Percentiles rank a stretch among this genome's conserved stretches.
Evolutionary conservation across 2,797 vertebrate species (phyloP).

Genomic region (Tokudaia muenninki): DNA sequence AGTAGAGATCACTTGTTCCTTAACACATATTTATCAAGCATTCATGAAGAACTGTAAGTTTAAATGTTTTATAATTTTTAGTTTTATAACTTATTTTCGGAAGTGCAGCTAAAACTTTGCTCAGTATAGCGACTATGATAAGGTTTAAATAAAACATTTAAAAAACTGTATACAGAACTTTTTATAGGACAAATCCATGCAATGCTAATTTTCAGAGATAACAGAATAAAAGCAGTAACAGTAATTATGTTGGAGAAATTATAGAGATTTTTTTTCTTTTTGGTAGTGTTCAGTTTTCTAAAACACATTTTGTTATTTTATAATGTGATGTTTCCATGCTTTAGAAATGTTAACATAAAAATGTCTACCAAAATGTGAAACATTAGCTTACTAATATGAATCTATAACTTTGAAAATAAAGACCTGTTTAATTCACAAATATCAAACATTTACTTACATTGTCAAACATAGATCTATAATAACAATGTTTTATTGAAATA

Average conservation of each 20-base stretch:
- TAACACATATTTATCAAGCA: neutral
- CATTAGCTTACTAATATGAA: neutral
- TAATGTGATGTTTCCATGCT: neutral
- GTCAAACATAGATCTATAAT: neutral
- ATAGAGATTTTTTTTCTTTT: neutral
- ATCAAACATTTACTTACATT: neutral
- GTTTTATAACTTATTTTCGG: neutral
- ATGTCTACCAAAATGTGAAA: neutral
- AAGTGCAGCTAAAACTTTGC: neutral
- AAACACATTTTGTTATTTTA: neutral
- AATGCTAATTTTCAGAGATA: conserved; percentile 18
- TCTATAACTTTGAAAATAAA: conserved; percentile 15
- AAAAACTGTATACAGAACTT: neutral
- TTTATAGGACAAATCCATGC: neutral
- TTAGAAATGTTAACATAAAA: neutral
- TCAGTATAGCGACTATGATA: neutral
- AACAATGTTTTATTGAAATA: conserved; percentile 6
- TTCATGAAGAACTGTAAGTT: neutral
- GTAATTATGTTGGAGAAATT: neutral
- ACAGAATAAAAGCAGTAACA: neutral
- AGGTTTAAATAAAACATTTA: conserved; percentile 21
- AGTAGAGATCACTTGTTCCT: neutral
- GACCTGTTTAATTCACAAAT: neutral
- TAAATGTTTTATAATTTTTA: neutral
- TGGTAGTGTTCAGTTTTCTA: neutral